Evolutionary conservation across 2,888 invertebrate species (phyloP).

Genomic region (Parasteatoda lunata): DNA sequence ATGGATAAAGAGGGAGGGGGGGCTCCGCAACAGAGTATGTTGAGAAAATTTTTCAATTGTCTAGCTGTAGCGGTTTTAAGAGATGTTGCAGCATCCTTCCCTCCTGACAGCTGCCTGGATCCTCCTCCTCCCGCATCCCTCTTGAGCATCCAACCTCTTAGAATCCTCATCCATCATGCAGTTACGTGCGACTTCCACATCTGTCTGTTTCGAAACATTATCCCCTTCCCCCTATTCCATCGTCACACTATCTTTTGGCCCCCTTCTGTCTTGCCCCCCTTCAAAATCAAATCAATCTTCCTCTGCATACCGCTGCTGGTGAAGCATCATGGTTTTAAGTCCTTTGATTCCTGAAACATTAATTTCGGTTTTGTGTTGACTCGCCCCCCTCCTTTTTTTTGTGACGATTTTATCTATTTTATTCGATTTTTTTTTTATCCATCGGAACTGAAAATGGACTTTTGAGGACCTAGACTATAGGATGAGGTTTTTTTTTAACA

Average conservation of each 20-base stretch:
- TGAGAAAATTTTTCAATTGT: conserved; percentile 62
- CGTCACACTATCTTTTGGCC: conserved; percentile 35
- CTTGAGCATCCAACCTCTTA: conserved; percentile 51
- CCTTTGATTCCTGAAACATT: conserved; percentile 63
- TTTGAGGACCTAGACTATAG: neutral
- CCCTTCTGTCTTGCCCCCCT: conserved; percentile 33
- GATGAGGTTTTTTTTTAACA: too few relatives aligned
- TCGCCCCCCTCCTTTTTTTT: conserved; percentile 8
- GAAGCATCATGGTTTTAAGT: conserved; percentile 35
- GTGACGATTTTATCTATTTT: neutral
- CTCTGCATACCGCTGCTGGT: conserved; percentile 46
- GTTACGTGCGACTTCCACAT: conserved; percentile 66
- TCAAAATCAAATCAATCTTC: conserved; percentile 63
- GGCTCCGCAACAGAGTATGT: conserved; percentile 18
- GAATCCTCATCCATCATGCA: conserved; percentile 63
- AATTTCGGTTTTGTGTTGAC: conserved; percentile 45
- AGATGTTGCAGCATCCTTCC: conserved; percentile 14
- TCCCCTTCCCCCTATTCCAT: conserved; percentile 21
- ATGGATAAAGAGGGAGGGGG: conserved; percentile 52
- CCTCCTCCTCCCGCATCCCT: conserved; percentile 35
- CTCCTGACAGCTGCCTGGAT: conserved; percentile 58
- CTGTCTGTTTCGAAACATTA: conserved; percentile 64
- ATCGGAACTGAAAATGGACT: neutral
- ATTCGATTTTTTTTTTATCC: conserved; percentile 11
- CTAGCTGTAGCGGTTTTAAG: conserved; percentile 29